Base-by-base conservation (phyloP, 2,888 invertebrate genomes). In the Seladonia tumulorum region DNA sequence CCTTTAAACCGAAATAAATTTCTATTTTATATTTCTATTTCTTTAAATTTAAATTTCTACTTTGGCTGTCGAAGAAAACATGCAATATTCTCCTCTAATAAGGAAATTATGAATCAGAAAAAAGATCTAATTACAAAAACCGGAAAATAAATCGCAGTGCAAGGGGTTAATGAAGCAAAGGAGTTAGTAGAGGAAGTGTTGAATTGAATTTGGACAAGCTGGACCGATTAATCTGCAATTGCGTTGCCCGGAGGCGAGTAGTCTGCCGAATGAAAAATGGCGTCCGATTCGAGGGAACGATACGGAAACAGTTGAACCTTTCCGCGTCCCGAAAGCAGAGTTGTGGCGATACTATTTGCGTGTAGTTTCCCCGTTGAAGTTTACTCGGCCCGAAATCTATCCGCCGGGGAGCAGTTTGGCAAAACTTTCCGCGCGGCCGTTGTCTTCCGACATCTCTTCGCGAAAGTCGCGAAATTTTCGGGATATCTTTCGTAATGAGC, bases 401-500 rank as follows among this genome's bases (percentile, higher is more conserved):
- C 82, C 89, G 84, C 89, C 83, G 76, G 88, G 82, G 81, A 82
- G 82, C 85, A 85, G 85, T 87, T 90, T 85, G 85, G 63, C 79
- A 76, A 76, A 88, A 89, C 80, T 86, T 87, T 74, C 75, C 18
- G 57, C 18, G 57, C 57, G 76, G 75, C 79, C 81, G 77, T 86
- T 83, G 89, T 73, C 81, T 80, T 49, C 73, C 57, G 73, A 76
- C 63, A 87, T 42, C 63, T 39, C 35, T 63, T 5, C 39, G 70
- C 75, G 74, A 74, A 76, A 76, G 49, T 83, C 79, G 63, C 60
- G n/a, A 86, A 88, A 79, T 89, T 89, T 86, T 81, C 75, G 78
- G 74, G 74, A 83, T 88, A 81, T 73, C 82, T 86, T 85, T 83
- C 83, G 87, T 88, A 88, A 90, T 86, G 90, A 90, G 85, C 83